Conservation (phyloP, 2,797 vertebrate species). For the Semotilus atromaculatus region DNA sequence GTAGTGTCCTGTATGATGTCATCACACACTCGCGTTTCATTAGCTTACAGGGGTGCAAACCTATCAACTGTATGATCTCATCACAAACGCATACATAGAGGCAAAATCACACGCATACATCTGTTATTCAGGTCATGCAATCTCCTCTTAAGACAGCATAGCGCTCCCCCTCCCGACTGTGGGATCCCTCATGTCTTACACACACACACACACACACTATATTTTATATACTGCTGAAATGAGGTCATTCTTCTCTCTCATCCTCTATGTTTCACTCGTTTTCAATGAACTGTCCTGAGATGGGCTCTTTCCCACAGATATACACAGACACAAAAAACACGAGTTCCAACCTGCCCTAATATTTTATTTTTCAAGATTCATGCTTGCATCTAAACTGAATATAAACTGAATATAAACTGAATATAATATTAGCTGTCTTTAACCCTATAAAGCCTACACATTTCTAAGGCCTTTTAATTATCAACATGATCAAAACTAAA, state of each 20-base stretch:
- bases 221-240: conserved; percentile 46
- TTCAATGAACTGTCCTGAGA: background rate
- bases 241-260: conserved; percentile 46
- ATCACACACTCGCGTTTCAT: conserved; percentile 6
- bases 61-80: conserved; percentile 32
- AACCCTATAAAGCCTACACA: background rate
- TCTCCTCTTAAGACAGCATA: conserved; percentile 43
- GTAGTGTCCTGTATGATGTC: conserved; percentile 20
- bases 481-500: background rate
- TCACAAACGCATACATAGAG: conserved; percentile 4
- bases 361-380: background rate
- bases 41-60: conserved; percentile 13
- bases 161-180: conserved; percentile 1
- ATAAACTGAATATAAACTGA: background rate
- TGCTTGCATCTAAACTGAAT: background rate
- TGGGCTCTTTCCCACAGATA: conserved; percentile 1
- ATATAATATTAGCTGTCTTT: background rate
- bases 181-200: conserved; percentile 5
- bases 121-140: conserved; percentile 53
- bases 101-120: conserved; percentile 22
- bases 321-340: background rate
- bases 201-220: conserved; percentile 35
- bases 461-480: background rate
- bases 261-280: conserved; percentile 28
- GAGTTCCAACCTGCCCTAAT: background rate